phyloP scores from a whole-genome alignment of 2,113 vertebrate species.

The Austrofundulus limnaeus region DNA sequence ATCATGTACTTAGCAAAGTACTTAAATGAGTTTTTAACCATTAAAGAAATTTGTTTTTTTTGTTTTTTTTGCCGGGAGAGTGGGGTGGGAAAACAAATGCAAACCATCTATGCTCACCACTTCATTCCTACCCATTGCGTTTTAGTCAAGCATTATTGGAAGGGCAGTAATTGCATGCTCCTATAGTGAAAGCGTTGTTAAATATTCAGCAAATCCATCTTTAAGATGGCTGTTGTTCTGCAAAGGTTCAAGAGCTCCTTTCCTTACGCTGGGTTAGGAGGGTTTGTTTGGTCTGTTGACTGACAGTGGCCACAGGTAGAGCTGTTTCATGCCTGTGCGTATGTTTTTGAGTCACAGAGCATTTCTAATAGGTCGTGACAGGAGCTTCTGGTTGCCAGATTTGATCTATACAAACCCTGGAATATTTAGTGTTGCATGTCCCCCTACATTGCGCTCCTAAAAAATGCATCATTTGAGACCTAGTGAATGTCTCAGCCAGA shows the following conservation, averaged over 20 bases:
- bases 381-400: constrained; percentile 68
- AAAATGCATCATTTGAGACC: constrained; percentile 43
- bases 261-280: constrained; percentile 21
- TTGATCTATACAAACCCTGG: constrained; percentile 53
- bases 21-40: constrained; percentile 55
- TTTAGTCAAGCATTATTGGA: constrained; percentile 55
- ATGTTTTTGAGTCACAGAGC: constrained; percentile 56
- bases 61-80: not conserved
- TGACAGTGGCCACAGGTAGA: constrained; percentile 63
- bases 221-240: constrained; percentile 24
- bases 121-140: constrained; percentile 41
- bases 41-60: constrained; percentile 65
- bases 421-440: constrained; percentile 53
- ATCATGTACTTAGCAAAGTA: constrained; percentile 62
- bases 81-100: constrained; percentile 20
- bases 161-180: constrained; percentile 64
- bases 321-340: constrained; percentile 46
- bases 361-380: constrained; percentile 72
- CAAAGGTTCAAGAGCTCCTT: constrained; percentile 3
- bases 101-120: constrained; percentile 26
- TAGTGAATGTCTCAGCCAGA: constrained; percentile 24
- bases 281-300: constrained; percentile 44
- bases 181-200: constrained; percentile 60
- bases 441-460: constrained; percentile 30
- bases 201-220: constrained; percentile 65